Conservation (phyloP, 2,888 invertebrate genomes). For the Agriotes lineatus region DNA sequence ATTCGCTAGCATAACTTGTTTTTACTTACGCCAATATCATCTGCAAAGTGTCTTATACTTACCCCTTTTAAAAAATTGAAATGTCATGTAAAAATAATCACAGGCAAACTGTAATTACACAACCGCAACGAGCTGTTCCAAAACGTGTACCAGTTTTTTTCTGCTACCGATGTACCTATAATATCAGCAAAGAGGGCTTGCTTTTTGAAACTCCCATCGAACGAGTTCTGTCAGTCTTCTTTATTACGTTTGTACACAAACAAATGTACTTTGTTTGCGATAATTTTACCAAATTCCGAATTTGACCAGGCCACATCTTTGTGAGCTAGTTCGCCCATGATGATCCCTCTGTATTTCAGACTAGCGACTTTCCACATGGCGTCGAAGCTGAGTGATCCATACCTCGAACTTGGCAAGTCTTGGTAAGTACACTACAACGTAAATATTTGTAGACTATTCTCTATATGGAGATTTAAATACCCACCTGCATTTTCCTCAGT, state of each 20-base stretch:
- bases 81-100: too few relatives aligned
- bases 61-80: too few relatives aligned
- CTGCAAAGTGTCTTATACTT: too few relatives aligned
- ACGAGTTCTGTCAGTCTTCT: conserved; percentile 76
- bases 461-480: conserved; percentile 26
- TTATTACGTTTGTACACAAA: conserved; percentile 75
- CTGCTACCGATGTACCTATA: too few relatives aligned
- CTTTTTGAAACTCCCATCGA: conserved; percentile 65
- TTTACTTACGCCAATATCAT: too few relatives aligned
- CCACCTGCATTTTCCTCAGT: conserved; percentile 72
- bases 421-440: conserved; percentile 75
- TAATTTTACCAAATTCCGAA: conserved; percentile 77
- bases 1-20: too few relatives aligned
- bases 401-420: conserved; percentile 75
- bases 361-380: conserved; percentile 75
- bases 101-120: too few relatives aligned
- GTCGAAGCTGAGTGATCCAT: conserved; percentile 84
- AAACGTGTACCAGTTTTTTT: too few relatives aligned
- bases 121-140: too few relatives aligned
- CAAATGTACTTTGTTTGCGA: conserved; percentile 77
- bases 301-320: conserved; percentile 77
- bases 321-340: conserved; percentile 78
- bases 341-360: conserved; percentile 71
- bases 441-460: too few relatives aligned
- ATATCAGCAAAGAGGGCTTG: conserved; percentile 67